phyloP scores from a whole-genome alignment of 2,113 vertebrate genomes.

The Mormyrus iriodes region DNA sequence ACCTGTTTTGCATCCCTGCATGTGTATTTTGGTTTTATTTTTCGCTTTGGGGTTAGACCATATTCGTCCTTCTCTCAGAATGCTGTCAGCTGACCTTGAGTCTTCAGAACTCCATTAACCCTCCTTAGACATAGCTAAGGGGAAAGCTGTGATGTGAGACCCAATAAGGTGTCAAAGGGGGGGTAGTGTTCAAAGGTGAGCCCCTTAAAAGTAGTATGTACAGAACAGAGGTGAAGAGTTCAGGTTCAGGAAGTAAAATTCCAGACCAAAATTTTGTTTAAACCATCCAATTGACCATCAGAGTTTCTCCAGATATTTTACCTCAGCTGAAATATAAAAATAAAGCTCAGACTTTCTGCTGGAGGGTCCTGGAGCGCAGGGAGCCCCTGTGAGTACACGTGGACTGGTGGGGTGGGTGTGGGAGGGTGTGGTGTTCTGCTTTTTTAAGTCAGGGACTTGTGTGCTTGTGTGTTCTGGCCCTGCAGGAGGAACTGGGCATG shows the following conservation, averaged over 20 bases:
- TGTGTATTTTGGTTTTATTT: background rate
- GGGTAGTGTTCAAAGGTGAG: background rate
- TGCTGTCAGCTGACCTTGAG: background rate
- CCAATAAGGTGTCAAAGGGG: background rate
- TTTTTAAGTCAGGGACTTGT: background rate
- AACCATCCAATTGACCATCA: no score
- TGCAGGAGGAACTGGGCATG: conserved; percentile 48
- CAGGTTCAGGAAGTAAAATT: no score
- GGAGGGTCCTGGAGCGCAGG: background rate
- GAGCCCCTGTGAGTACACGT: background rate
- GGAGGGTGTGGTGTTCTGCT: background rate
- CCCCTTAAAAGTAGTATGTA: background rate
- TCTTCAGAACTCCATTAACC: background rate
- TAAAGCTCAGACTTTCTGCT: background rate
- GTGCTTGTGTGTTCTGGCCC: background rate
- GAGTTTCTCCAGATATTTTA: background rate
- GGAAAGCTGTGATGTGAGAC: background rate
- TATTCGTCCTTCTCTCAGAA: background rate
- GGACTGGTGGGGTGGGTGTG: background rate
- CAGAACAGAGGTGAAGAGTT: background rate
- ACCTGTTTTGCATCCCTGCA: background rate
- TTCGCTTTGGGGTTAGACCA: background rate
- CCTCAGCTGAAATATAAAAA: background rate
- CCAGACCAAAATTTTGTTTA: no score
- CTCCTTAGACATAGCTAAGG: background rate